Evolutionary conservation across 2,797 vertebrate species (phyloP).

Genomic region (Myotis findleyi): DNA sequence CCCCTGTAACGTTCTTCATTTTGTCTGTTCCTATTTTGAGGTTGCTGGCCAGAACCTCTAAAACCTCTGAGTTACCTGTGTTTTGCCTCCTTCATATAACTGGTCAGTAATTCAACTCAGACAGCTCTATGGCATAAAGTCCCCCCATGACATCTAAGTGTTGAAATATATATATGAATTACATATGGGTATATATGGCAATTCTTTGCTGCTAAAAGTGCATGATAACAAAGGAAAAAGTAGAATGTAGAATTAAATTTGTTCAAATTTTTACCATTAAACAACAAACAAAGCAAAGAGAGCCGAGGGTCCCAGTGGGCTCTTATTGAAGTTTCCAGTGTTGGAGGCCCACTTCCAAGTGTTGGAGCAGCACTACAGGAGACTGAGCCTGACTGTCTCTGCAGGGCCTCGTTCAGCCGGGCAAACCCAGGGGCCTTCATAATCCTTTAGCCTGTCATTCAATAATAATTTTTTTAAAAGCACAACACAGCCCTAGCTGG

Average conservation of each 20-base stretch:
- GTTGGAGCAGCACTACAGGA: not conserved
- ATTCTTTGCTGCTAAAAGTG: not conserved
- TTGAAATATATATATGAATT: not conserved
- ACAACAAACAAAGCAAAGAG: not conserved
- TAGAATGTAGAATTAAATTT: not conserved
- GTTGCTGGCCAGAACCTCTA: conserved; percentile 38
- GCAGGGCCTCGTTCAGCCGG: not conserved
- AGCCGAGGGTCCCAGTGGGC: not conserved
- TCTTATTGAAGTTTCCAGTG: not conserved
- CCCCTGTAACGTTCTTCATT: conserved; percentile 62
- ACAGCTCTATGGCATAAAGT: conserved; percentile 37
- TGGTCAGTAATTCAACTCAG: conserved; percentile 40
- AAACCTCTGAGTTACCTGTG: accelerated
- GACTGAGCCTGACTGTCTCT: not conserved
- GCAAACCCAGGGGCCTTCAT: not conserved
- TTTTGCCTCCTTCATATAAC: conserved; percentile 62
- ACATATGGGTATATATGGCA: not conserved
- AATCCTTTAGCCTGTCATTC: not conserved
- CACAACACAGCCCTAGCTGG: no score
- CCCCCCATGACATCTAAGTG: not conserved
- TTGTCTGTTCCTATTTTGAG: conserved; percentile 25
- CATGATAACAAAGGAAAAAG: conserved; percentile 14
- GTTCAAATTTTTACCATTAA: not conserved
- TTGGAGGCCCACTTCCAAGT: not conserved
- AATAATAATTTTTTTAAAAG: not conserved